phyloP scores from a whole-genome alignment of 2,113 vertebrate genomes.

The Muscicapa adusta region DNA sequence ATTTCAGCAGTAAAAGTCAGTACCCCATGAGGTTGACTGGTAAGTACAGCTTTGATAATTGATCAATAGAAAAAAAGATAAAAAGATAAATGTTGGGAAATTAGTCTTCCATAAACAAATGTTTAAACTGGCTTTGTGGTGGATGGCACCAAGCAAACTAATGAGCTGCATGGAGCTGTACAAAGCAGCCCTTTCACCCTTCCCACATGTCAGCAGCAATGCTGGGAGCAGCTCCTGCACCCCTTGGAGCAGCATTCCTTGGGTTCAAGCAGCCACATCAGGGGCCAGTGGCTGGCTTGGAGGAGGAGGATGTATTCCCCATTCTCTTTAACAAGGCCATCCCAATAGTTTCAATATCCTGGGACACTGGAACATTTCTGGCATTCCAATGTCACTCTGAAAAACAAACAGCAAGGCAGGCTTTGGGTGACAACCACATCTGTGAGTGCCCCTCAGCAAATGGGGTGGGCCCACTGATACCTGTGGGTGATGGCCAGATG shows the following conservation, averaged over 20 bases:
- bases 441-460: fast-evolving
- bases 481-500: fast-evolving
- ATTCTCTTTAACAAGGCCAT: not conserved
- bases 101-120: not conserved
- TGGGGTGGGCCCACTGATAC: fast-evolving
- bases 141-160: fast-evolving
- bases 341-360: fast-evolving
- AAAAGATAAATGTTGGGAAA: not conserved
- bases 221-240: not conserved
- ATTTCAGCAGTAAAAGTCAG: not conserved
- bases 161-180: fast-evolving
- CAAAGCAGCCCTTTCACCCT: not conserved
- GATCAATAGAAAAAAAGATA: not conserved
- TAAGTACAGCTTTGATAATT: not conserved
- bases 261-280: not conserved
- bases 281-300: not conserved
- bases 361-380: fast-evolving
- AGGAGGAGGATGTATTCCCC: fast-evolving
- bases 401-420: not conserved
- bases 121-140: not conserved
- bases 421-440: not conserved
- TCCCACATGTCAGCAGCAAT: fast-evolving
- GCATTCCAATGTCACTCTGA: too few species aligned
- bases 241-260: not conserved
- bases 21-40: not conserved